Evolutionary conservation across 2,888 invertebrate species (phyloP).

Genomic region (Thelaira solivaga): DNA sequence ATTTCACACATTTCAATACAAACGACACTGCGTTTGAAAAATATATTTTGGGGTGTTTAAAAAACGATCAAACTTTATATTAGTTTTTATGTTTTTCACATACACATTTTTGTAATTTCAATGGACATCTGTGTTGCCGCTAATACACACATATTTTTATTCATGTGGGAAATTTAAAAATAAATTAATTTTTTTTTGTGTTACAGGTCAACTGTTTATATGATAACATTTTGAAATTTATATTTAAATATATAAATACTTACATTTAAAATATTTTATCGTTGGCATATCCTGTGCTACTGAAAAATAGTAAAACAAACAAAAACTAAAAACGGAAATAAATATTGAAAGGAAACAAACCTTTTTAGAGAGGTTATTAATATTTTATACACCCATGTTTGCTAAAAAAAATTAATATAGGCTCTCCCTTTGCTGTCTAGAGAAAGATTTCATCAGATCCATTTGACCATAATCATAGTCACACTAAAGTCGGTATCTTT

Average conservation of each 20-base stretch:
- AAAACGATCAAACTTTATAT: slow-evolving; percentile 45
- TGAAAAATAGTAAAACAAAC: too few relatives aligned
- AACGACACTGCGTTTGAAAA: slow-evolving; percentile 39
- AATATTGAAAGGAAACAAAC: neutral
- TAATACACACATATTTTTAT: neutral
- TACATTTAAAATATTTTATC: slow-evolving; percentile 30
- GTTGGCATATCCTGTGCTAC: slow-evolving; percentile 2
- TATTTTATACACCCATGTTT: too few relatives aligned
- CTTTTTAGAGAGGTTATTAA: too few relatives aligned
- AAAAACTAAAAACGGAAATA: slow-evolving; percentile 33
- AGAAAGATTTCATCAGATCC: too few relatives aligned
- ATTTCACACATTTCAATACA: slow-evolving; percentile 56
- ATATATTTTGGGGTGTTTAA: slow-evolving; percentile 53
- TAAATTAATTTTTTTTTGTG: neutral
- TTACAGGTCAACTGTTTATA: too few relatives aligned
- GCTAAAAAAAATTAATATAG: too few relatives aligned
- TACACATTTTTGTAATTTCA: neutral
- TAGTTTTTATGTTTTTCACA: neutral
- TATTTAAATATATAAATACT: too few relatives aligned
- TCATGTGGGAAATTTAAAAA: slow-evolving; percentile 31
- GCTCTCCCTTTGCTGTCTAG: too few relatives aligned
- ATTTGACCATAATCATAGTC: too few relatives aligned
- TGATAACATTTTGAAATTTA: too few relatives aligned
- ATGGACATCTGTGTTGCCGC: neutral
- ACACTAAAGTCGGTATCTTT: too few relatives aligned